Percentiles rank a stretch among this genome's conserved stretches.
These are phyloP conservation scores for Tenebrosternarchus preto DNA, from an alignment of 2,113 vertebrate genomes.

Conservation along the genomic window DNA sequence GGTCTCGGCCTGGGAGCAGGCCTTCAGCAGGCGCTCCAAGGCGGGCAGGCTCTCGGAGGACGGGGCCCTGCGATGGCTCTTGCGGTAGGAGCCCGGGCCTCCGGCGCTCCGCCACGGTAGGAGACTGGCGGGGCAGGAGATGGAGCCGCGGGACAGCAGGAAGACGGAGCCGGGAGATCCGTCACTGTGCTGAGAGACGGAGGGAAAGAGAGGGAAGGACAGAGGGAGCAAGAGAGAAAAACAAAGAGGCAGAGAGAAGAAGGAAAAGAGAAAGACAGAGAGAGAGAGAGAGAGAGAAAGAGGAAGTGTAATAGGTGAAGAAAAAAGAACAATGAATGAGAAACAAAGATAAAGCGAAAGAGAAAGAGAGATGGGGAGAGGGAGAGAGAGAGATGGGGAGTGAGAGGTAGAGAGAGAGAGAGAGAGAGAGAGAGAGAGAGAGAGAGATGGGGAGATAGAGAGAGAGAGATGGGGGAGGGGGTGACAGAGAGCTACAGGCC, in stretches of 20 bases:
- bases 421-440: not conserved
- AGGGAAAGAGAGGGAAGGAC: not conserved
- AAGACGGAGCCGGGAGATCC: constrained; percentile 69
- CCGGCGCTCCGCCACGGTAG: constrained; percentile 82
- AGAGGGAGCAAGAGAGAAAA: not conserved
- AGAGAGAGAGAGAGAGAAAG: not conserved
- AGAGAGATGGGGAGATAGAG: not conserved
- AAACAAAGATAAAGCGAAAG: not conserved
- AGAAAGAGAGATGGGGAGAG: not conserved
- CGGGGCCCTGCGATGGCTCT: constrained; percentile 72
- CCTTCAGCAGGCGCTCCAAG: constrained; percentile 72
- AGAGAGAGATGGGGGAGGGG: not conserved
- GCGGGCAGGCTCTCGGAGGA: constrained; percentile 78
- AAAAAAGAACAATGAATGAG: too few relatives aligned
- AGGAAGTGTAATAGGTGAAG: constrained; percentile 13
- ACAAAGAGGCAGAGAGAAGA: not conserved
- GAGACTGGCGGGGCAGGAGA: constrained; percentile 79
- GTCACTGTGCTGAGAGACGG: constrained; percentile 54
- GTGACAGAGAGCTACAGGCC: not conserved
- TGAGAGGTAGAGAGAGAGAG: too few relatives aligned
- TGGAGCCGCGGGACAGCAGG: constrained; percentile 77
- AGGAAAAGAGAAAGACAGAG: not conserved
- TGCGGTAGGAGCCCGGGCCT: constrained; percentile 67
- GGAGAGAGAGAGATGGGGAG: not conserved
- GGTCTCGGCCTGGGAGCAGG: constrained; percentile 54